Percentiles rank a stretch among this genome's conserved stretches.
Evolutionary conservation across 2,888 invertebrate species (phyloP).

Genomic region (Leptinotarsa rubiginosa): DNA sequence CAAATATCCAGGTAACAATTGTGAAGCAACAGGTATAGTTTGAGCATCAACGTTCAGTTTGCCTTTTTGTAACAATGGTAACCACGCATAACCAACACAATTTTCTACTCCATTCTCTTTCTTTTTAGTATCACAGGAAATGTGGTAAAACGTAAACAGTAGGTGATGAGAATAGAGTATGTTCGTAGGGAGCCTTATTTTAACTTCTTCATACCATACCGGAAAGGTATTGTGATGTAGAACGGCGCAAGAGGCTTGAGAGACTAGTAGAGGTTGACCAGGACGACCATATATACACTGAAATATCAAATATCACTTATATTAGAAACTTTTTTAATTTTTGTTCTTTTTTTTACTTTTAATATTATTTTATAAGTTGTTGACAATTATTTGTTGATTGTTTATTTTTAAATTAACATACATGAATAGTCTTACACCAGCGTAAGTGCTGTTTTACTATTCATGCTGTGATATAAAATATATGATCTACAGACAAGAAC

Average conservation of each 20-base stretch:
- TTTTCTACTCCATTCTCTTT: conserved; percentile 82
- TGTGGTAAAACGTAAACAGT: conserved; percentile 94
- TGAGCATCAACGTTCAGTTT: conserved; percentile 87
- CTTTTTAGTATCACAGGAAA: conserved; percentile 89
- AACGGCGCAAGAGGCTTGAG: conserved; percentile 81
- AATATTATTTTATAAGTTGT: no score
- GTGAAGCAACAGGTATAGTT: conserved; percentile 85
- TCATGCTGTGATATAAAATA: no score
- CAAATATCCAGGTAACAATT: conserved; percentile 90
- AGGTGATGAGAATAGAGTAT: conserved; percentile 89
- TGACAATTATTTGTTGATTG: no score
- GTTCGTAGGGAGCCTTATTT: conserved; percentile 88
- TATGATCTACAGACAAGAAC: no score
- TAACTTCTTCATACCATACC: conserved; percentile 93
- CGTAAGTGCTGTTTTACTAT: no score
- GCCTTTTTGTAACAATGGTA: conserved; percentile 86
- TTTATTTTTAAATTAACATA: no score
- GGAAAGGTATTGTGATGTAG: conserved; percentile 92
- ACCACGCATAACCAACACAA: conserved; percentile 95
- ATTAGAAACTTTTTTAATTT: no score
- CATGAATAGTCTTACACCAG: no score
- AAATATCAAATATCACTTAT: conserved; percentile 43
- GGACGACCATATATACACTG: conserved; percentile 82
- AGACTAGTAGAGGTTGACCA: conserved; percentile 74
- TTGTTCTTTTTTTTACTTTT: no score